A percentile compares a stretch with the other conserved stretches of the same genome.
phyloP scores from a whole-genome alignment of 2,888 invertebrate genomes.

The Ischnus inquisitorius region DNA sequence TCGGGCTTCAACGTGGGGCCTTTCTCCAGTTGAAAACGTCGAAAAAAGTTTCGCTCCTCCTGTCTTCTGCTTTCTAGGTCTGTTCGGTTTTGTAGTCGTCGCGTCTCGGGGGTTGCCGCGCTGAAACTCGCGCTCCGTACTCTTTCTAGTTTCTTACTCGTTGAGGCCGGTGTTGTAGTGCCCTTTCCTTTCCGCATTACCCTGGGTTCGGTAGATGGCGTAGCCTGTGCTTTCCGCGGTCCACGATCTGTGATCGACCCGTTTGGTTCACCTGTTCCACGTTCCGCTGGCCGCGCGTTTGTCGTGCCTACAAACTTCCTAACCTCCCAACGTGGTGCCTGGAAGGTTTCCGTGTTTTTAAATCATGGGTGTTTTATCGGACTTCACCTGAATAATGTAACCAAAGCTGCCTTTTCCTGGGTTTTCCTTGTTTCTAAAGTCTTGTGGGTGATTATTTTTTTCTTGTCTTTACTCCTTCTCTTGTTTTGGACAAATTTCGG shows the following conservation, averaged over 20 bases:
- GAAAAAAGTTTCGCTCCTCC: background rate
- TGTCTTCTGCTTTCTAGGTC: background rate
- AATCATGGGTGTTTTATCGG: too few species aligned
- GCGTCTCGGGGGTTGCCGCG: background rate
- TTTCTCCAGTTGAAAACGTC: background rate
- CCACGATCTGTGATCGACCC: background rate
- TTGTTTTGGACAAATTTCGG: too few species aligned
- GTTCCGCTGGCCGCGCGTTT: background rate
- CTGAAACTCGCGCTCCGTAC: background rate
- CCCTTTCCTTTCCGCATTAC: background rate
- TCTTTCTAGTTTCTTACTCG: background rate
- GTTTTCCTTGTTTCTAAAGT: too few species aligned
- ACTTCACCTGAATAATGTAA: too few species aligned
- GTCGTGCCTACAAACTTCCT: background rate
- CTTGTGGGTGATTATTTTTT: too few species aligned
- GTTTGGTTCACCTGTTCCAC: background rate
- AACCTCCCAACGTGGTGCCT: too few species aligned
- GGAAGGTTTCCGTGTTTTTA: too few species aligned
- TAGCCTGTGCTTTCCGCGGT: background rate
- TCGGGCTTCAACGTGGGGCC: background rate
- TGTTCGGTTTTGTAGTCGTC: background rate
- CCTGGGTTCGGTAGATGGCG: background rate
- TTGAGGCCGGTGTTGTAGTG: background rate
- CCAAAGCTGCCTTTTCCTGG: too few species aligned
- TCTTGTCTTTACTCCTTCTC: too few species aligned